Percentiles rank a stretch among this genome's conserved stretches.
Conservation (phyloP, 2,888 invertebrate genomes). For the Elmis aenea region DNA sequence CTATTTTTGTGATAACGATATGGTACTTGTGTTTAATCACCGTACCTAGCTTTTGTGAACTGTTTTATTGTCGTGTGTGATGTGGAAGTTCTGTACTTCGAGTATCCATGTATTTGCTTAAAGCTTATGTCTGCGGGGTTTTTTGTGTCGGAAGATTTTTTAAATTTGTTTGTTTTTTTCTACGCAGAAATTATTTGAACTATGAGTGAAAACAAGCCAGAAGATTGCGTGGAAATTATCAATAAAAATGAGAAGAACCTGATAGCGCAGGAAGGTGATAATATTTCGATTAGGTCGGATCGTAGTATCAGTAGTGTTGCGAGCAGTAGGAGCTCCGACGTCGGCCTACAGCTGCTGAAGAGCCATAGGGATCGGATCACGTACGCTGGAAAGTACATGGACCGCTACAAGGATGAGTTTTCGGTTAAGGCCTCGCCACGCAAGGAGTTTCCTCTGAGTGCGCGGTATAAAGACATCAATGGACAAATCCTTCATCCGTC, state of each 20-base stretch:
- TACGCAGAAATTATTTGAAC: background rate
- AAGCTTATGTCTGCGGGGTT: constrained; percentile 16
- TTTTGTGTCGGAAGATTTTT: background rate
- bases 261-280: constrained; percentile 11
- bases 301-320: constrained; percentile 7
- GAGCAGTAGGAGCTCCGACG: constrained; percentile 23
- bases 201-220: background rate
- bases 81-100: constrained; percentile 10
- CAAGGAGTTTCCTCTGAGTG: constrained; percentile 25
- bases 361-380: constrained; percentile 38
- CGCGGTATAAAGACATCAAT: constrained; percentile 16
- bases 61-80: constrained; percentile 9
- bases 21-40: constrained; percentile 9
- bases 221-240: background rate
- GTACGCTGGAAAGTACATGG: constrained; percentile 42
- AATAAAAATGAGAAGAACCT: background rate
- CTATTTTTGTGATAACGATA: constrained; percentile 11
- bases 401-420: constrained; percentile 41
- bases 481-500: constrained; percentile 10
- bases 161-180: background rate
- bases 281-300: constrained; percentile 10
- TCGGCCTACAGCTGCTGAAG: constrained; percentile 36
- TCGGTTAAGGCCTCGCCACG: constrained; percentile 27
- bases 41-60: constrained; percentile 18
- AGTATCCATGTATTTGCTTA: constrained; percentile 12